Evolutionary conservation across 2,888 invertebrate genomes (phyloP).

Genomic region (Cataglyphis cursor): DNA sequence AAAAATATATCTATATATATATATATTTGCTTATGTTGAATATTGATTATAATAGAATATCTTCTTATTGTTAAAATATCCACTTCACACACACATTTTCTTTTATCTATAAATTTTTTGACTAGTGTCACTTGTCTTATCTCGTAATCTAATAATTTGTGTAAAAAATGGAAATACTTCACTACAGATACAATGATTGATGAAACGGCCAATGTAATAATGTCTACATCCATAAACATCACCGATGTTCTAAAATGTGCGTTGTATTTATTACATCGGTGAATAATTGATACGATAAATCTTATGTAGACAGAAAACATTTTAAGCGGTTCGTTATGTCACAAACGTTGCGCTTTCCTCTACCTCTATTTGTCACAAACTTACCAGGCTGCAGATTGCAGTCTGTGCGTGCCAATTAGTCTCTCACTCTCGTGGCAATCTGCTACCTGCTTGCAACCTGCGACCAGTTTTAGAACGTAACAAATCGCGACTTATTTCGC

Average conservation of each 20-base stretch:
- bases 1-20: no score
- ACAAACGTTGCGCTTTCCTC: conserved; percentile 43
- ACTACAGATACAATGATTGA: conserved; percentile 25
- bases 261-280: conserved; percentile 42
- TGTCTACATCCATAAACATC: conserved; percentile 41
- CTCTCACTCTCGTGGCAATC: conserved; percentile 55
- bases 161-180: not conserved
- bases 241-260: conserved; percentile 19
- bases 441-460: conserved; percentile 61
- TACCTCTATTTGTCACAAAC: conserved; percentile 68
- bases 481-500: conserved; percentile 37
- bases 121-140: not conserved
- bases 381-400: conserved; percentile 63
- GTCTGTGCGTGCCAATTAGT: conserved; percentile 62
- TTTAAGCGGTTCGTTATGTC: conserved; percentile 54
- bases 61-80: not conserved
- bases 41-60: not conserved
- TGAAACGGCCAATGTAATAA: conserved; percentile 32
- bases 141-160: conserved; percentile 5
- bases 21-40: not conserved
- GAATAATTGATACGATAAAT: conserved; percentile 58
- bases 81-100: not conserved
- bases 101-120: not conserved
- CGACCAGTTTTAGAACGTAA: conserved; percentile 46
- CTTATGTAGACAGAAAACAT: conserved; percentile 39